Conservation (phyloP, 2,888 invertebrate genomes). For the Rhorus exstirpatorius region DNA sequence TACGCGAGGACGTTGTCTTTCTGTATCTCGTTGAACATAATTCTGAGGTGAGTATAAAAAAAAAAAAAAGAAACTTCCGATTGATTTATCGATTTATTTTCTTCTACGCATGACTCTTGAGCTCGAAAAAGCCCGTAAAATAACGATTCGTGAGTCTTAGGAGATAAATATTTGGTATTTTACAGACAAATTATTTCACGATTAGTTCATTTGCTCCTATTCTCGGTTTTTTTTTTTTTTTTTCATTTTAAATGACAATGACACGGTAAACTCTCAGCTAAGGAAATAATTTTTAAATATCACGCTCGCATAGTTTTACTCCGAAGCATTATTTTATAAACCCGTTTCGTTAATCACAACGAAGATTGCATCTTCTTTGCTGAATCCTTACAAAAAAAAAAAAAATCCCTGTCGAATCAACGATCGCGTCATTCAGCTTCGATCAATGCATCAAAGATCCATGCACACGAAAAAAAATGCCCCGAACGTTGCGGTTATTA, state of each 20-base stretch:
- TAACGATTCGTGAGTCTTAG: not conserved
- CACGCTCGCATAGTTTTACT: slow-evolving; percentile 20
- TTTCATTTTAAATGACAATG: no score
- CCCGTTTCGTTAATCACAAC: slow-evolving; percentile 17
- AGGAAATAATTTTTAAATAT: no score
- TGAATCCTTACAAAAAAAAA: not conserved
- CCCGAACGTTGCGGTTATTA: slow-evolving; percentile 51
- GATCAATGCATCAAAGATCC: not conserved
- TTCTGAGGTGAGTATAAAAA: slow-evolving; percentile 90
- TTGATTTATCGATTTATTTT: slow-evolving; percentile 19
- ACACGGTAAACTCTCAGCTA: not conserved
- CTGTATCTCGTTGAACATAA: slow-evolving; percentile 97
- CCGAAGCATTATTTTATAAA: slow-evolving; percentile 6
- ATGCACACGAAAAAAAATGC: not conserved
- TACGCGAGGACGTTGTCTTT: slow-evolving; percentile 97
- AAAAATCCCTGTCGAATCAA: not conserved
- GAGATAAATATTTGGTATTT: no score
- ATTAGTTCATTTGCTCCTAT: no score
- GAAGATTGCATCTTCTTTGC: slow-evolving; percentile 34
- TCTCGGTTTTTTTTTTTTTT: no score
- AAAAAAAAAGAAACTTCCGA: no score
- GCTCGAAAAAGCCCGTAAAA: no score
- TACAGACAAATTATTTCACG: no score
- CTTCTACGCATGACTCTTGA: not conserved
- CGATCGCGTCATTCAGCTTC: not conserved